Evolutionary conservation across 2,113 vertebrate genomes (phyloP).

Genomic region (Arenaria interpres): DNA sequence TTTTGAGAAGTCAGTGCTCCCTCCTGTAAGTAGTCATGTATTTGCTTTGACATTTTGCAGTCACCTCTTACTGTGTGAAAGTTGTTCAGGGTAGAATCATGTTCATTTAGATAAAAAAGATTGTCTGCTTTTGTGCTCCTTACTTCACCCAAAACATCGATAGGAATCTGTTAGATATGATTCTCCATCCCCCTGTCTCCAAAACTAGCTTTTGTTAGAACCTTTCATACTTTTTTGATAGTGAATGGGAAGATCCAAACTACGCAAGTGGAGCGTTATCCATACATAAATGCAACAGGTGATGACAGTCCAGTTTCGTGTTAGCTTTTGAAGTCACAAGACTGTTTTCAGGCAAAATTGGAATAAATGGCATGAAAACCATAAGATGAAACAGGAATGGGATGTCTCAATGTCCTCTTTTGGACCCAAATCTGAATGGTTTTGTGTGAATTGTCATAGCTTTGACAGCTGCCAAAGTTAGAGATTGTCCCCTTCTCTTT

Average conservation of each 20-base stretch:
- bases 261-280: neutral
- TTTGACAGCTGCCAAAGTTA: neutral
- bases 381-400: neutral
- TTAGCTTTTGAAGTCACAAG: neutral
- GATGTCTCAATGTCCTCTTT: neutral
- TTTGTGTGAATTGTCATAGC: neutral
- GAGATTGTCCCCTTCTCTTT: neutral
- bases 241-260: neutral
- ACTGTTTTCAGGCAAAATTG: neutral
- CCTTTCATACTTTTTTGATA: neutral
- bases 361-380: neutral
- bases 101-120: neutral
- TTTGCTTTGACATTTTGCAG: neutral
- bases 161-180: neutral
- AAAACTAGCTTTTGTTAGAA: neutral
- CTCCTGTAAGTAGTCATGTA: neutral
- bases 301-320: neutral
- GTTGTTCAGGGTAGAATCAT: neutral
- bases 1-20: neutral
- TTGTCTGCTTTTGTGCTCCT: neutral
- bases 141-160: rapidly evolving
- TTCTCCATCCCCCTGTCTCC: neutral
- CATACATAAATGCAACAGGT: neutral
- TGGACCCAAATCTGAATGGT: neutral
- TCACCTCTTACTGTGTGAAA: neutral